Evolutionary conservation across 2,797 vertebrate genomes (phyloP), one percentile per base, ranked within the genome.

Genomic region (Thunnus albacares): DNA sequence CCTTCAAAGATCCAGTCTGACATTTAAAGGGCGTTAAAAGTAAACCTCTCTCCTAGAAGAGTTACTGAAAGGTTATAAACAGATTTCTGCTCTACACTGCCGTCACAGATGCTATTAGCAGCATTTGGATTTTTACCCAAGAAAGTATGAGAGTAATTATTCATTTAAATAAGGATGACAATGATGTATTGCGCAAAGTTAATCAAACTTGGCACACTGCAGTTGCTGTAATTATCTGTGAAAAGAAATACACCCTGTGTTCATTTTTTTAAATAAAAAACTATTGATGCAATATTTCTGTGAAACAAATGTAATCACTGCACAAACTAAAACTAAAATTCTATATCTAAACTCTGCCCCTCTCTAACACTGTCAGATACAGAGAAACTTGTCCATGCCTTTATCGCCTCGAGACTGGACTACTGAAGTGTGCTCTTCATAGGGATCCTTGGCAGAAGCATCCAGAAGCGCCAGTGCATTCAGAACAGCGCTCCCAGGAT

Each of bases 121-220:
- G 33, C 56, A 63, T 80, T 60, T 84, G 74, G 67, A 74, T 61
- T 56, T 9, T 57, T 78, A 53, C 24, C 47, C 33, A 28, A 61
- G 14, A 75, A 74, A 56, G 51, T 35, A 57, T 68, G 58, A n/a
- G 56, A 66, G 43, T 64, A 57, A 83, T 77, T 60, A 61, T 74
- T 79, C 64, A 74, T 24, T 33, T 77, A 17, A 63, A 43, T 49
- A 58, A 73, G 26, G 26, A 65, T 53, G 65, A 71, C 77, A 80
- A 38, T 80, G 79, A 84, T 79, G 56, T 51, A 71, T 77, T 3
- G 52, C 57, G 49, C 28, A 2, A 10, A 30, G 28, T 62, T 66
- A 45, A 62, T 70, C 63, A 47, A 7, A 57, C 49, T 47, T 79
- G 79, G 64, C 55, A 28, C 15, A 6, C 17, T 56, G 14, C 52